A percentile compares a stretch with the other conserved stretches of the same genome.
These are phyloP conservation scores for Nasonia oneida DNA, from an alignment of 2,888 invertebrate genomes.

Conservation along the genomic window DNA sequence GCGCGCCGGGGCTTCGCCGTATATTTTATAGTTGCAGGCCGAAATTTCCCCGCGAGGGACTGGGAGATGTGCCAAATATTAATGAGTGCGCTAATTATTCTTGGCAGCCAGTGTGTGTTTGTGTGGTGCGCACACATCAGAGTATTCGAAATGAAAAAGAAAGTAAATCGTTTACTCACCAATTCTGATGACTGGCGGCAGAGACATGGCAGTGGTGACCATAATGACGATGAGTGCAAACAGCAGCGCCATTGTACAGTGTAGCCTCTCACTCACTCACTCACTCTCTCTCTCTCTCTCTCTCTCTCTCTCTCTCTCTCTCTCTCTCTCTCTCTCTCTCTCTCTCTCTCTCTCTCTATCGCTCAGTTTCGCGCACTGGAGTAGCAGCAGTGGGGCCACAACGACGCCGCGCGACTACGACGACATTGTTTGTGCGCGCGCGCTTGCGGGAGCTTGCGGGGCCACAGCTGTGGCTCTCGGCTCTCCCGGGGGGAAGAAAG, in stretches of 20 bases:
- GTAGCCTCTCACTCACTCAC: background rate
- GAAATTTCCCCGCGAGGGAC: too few relatives aligned
- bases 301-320: too few relatives aligned
- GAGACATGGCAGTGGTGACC: conserved; percentile 77
- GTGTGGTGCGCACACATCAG: background rate
- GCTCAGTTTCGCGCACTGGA: conserved; percentile 35
- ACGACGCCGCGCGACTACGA: conserved; percentile 15
- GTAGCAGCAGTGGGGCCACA: background rate
- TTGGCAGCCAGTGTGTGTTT: too few relatives aligned
- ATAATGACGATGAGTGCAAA: conserved; percentile 77
- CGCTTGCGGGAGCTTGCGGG: background rate
- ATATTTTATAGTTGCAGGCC: too few relatives aligned
- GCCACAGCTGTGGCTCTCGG: background rate
- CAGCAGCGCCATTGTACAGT: conserved; percentile 76
- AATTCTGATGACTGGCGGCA: conserved; percentile 78
- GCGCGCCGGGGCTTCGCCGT: too few relatives aligned
- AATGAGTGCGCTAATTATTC: too few relatives aligned
- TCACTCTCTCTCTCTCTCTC: background rate
- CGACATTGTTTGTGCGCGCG: conserved; percentile 13
- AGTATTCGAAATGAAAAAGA: background rate
- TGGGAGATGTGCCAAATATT: too few relatives aligned
- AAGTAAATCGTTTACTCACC: conserved; percentile 70
- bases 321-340: too few relatives aligned
- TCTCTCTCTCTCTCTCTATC: background rate
- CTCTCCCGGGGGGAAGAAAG: background rate